Conservation (phyloP, 2,888 invertebrate genomes). For the Prostheceraeus crozeri region DNA sequence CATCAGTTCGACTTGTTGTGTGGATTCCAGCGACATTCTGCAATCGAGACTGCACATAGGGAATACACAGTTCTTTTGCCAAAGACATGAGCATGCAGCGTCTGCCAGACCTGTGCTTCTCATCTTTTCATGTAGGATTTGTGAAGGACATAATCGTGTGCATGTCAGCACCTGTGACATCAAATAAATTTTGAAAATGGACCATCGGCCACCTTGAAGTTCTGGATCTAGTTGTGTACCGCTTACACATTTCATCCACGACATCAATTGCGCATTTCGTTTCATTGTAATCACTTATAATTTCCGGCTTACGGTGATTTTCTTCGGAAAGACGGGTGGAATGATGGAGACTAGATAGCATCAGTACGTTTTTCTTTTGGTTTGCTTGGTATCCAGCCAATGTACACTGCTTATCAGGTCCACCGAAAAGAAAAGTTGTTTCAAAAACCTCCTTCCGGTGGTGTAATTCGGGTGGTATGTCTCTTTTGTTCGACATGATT, state of each 20-base stretch:
- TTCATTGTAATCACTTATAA: neutral
- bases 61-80: no score
- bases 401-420: conserved; percentile 16
- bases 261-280: neutral
- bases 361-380: neutral
- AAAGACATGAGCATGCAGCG: no score
- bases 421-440: conserved; percentile 7
- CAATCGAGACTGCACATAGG: no score
- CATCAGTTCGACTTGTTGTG: no score
- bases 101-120: no score
- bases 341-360: conserved; percentile 16
- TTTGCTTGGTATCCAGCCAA: conserved; percentile 19
- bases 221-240: conserved; percentile 9
- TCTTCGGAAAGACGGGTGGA: neutral
- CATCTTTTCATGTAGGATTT: no score
- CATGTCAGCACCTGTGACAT: no score
- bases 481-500: conserved; percentile 16
- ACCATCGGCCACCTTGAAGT: neutral
- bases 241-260: conserved; percentile 10
- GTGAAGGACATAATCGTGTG: no score
- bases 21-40: no score
- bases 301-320: conserved; percentile 1
- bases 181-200: conserved; percentile 17
- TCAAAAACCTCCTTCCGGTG: neutral
- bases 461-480: conserved; percentile 5